Evolutionary conservation across 2,888 invertebrate species (phyloP), one percentile per base, ranked within the genome.

Genomic region (Portevinia maculata): DNA sequence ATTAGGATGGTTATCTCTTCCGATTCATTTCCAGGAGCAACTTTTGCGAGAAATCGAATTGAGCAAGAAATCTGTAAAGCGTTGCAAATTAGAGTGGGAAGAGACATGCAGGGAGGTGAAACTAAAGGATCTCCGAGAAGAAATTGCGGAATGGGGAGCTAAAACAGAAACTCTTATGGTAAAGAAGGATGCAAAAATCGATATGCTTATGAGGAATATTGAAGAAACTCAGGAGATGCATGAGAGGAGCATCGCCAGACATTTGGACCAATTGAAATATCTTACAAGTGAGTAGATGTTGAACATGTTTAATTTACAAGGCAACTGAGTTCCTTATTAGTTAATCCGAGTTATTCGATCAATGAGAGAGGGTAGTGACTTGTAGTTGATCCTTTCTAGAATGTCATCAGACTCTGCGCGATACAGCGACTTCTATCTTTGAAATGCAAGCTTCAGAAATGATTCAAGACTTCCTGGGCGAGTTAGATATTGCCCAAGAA

Each of bases 251-350:
- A 87, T 86, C 37, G 84, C 85, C 6, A 86, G 83, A 1, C 88
- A 89, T 0, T 8, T 88, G 1, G 85, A 88, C 13, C 55, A 88
- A 19, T 79, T 90, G 52, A 88, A 90, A 32, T 89, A 88, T 85
- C 78, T 90, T 32, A 84, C 74, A 6, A 86, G 89, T 83, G 0
- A 30, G 9, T 17, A n/a, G n/a, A n/a, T n/a, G n/a, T n/a, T n/a
- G 9, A 53, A 50, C 34, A 24, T 19, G 1, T 17, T 19, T n/a
- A n/a, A n/a, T n/a, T n/a, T n/a, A n/a, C n/a, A n/a, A 11, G 0
- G 15, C 1, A 17, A 28, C 7, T 4, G 3, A 17, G 4, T n/a
- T 21, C n/a, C n/a, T n/a, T n/a, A n/a, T n/a, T n/a, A n/a, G n/a
- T n/a, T n/a, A n/a, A n/a, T n/a, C n/a, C n/a, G n/a, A n/a, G n/a